Evolutionary conservation across 2,888 invertebrate species (phyloP).

Genomic region (Leptarthrus brevirostris): DNA sequence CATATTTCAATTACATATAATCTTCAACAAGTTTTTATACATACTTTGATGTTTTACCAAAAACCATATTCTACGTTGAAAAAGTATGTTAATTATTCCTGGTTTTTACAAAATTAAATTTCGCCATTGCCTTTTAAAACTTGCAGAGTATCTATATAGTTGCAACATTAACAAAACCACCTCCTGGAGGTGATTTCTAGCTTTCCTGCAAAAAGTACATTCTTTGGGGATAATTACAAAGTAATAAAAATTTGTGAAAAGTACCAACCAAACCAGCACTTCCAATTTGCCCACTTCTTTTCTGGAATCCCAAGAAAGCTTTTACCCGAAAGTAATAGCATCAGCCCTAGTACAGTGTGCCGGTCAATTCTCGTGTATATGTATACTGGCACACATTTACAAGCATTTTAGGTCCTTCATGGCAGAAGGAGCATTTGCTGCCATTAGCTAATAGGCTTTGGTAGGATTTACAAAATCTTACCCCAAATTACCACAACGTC

Average conservation of each 20-base stretch:
- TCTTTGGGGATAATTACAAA: neutral
- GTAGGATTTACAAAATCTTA: constrained; percentile 27
- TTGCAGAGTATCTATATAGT: too few species aligned
- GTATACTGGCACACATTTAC: neutral
- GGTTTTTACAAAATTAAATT: too few species aligned
- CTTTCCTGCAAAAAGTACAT: too few species aligned
- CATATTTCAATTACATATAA: too few species aligned
- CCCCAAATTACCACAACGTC: constrained; percentile 17
- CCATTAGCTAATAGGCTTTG: constrained; percentile 38
- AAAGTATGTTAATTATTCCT: too few species aligned
- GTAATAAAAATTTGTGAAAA: constrained; percentile 8
- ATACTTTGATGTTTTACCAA: too few species aligned
- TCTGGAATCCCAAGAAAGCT: neutral
- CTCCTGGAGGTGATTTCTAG: too few species aligned
- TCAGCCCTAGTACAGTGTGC: neutral
- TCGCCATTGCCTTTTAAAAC: too few species aligned
- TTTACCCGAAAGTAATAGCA: neutral
- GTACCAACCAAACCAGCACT: constrained; percentile 18
- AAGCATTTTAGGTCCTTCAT: constrained; percentile 2
- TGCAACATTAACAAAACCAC: too few species aligned
- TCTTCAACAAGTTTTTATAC: too few species aligned
- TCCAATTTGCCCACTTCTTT: constrained; percentile 19
- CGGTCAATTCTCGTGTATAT: neutral
- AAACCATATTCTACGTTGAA: too few species aligned
- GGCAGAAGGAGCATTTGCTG: constrained; percentile 22